Base-by-base conservation (phyloP, 92 coral and sea anemone genomes). In the Hydrozoanthus gracilis region DNA sequence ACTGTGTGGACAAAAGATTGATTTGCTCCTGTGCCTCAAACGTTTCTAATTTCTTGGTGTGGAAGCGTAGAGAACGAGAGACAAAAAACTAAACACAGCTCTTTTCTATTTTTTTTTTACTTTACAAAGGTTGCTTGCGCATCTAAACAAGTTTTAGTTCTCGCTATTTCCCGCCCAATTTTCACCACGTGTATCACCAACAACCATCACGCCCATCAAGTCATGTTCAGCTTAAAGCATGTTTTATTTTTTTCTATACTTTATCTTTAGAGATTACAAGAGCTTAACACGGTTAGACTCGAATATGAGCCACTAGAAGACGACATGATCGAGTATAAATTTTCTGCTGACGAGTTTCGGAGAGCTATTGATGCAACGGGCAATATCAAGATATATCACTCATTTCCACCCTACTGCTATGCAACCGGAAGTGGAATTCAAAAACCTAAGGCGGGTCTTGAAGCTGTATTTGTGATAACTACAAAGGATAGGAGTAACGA, bases 341-440 rank as follows among this genome's bases (percentile, higher is more conserved):
- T 96, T 66, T 95, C 91, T 70, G 70, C 98, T 6, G 99, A 96
- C 67, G 95, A 91, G 77, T 96, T 96, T 73, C 89, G 99, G 82
- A 93, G 67, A 77, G 95, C 99, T 4, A 90, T 96, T 18, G 87
- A 93, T 67, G 83, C 77, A 51, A 91, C 92, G 83, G 99, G 99
- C 0, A 83, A 86, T 12, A 91, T 96, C 20, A 95, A 96, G 76
- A 87, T 92, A 69, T 96, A 91, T 73, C 95, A 92, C 46, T 92
- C 99, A 8, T 93, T 95, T 47, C 99, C 99, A 2, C 89, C 95
- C 58, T 91, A 91, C 48, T 96, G 99, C 60, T 96, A 91, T 56
- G 96, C 99, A 6, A 94, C 96, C 0, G 99, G 99, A 68, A 91
- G 92, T 7, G 99, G 99, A 20, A 83, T 96, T 46, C 99, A 93